These are phyloP conservation scores for Stegodyphus dumicola DNA, from an alignment of 1,140 invertebrate genomes.

Conservation along the genomic window DNA sequence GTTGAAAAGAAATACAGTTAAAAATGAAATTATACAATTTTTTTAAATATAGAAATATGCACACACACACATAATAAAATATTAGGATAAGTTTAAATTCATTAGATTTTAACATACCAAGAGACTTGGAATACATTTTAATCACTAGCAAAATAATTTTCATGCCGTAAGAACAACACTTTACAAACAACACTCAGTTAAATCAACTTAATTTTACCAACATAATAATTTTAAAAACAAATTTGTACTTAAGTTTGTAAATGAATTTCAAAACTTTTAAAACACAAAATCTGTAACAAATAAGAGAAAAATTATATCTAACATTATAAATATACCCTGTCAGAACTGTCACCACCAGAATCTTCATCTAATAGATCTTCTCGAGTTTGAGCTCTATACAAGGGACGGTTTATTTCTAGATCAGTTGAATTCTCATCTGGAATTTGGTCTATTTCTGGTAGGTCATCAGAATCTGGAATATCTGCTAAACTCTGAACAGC, in stretches of 20 bases:
- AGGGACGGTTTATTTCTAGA: slow-evolving; percentile 1
- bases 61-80: no score
- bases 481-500: slow-evolving; percentile 57
- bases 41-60: no score
- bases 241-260: not conserved
- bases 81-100: no score
- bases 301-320: not conserved
- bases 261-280: not conserved
- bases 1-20: no score
- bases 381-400: slow-evolving; percentile 37
- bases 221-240: not conserved
- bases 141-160: no score
- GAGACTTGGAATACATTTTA: no score
- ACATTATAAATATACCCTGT: not conserved
- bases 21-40: no score
- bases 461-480: slow-evolving; percentile 58
- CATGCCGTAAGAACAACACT: no score
- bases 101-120: no score
- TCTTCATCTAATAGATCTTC: slow-evolving; percentile 56
- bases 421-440: slow-evolving; percentile 31
- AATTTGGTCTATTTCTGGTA: slow-evolving; percentile 39
- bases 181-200: no score
- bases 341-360: slow-evolving; percentile 37
- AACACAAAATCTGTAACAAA: not conserved
- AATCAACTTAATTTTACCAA: no score